Conservation (phyloP, 2,113 vertebrate species). For the Phycodurus eques region DNA sequence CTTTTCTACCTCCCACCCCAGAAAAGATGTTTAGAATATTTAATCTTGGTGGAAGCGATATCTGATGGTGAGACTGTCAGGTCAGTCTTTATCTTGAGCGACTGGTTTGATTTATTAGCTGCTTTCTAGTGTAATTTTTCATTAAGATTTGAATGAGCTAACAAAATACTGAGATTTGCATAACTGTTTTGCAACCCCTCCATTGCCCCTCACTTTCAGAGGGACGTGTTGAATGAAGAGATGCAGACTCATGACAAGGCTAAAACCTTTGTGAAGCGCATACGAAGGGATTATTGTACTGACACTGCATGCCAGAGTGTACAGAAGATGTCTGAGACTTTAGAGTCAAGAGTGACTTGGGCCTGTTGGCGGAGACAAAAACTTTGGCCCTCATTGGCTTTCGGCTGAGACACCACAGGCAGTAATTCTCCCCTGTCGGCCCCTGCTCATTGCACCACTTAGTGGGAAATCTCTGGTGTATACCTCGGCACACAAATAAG, state of each 20-base stretch:
- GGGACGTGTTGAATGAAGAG: slow-evolving; percentile 76
- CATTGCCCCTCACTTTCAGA: slow-evolving; percentile 48
- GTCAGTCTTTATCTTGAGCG: not conserved
- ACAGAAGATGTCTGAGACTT: slow-evolving; percentile 16
- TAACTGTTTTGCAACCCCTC: slow-evolving; percentile 32
- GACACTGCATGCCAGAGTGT: slow-evolving; percentile 2
- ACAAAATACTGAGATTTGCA: slow-evolving; percentile 25
- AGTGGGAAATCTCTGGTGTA: slow-evolving; percentile 51
- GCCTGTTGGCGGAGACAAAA: slow-evolving; percentile 44
- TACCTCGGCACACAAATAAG: slow-evolving; percentile 49
- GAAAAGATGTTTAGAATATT: slow-evolving; percentile 53
- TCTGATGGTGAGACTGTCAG: slow-evolving; percentile 10
- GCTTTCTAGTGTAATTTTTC: not conserved
- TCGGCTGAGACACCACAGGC: slow-evolving; percentile 60
- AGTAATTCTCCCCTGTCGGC: slow-evolving; percentile 83
- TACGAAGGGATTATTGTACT: slow-evolving; percentile 4
- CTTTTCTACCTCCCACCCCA: slow-evolving; percentile 53
- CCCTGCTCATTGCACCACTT: slow-evolving; percentile 76
- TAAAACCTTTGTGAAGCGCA: slow-evolving; percentile 17
- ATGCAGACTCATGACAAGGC: slow-evolving; percentile 41
- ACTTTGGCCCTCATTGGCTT: slow-evolving; percentile 40
- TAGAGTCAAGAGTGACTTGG: slow-evolving; percentile 14
- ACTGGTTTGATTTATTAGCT: not conserved
- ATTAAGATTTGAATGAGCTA: slow-evolving; percentile 8
- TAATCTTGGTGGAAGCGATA: slow-evolving; percentile 47